Evolutionary conservation across 2,797 vertebrate species (phyloP), one percentile per base, ranked within the genome.

Genomic region (Galaxias olidus): DNA sequence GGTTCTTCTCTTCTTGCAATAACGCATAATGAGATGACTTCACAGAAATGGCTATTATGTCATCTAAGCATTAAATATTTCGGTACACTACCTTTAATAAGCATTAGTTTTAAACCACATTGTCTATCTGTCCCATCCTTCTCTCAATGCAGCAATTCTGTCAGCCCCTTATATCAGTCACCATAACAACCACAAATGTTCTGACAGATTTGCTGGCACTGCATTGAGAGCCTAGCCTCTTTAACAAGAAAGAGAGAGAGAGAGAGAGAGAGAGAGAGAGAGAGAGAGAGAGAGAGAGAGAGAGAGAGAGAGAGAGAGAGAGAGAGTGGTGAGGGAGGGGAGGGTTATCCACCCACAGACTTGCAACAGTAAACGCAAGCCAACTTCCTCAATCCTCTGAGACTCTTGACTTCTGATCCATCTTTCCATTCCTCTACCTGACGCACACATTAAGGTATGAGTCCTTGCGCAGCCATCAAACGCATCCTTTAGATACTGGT

Each of bases 111-210:
- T 63, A 41, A 18, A 40, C 4, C 62, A 8, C 60, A 83, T 65
- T 71, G 52, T 70, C 17, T 65, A 65, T 65, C 75, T 78, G 58
- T 72, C 53, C 67, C 54, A 69, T 79, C 72, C 66, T 65, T 74
- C 51, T 57, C 72, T 86, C 80, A 78, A 77, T 83, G 85, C 81
- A 76, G 83, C 84, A 68, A 89, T 83, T 84, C 83, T 83, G 84
- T 88, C 86, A 79, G 87, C 88, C 90, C 87, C 90, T 89, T 90
- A 87, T 91, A 90, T 81, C 87, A 63, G 80, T 94, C 87, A 84
- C 92, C 91, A 94, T 94, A 91, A 92, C 92, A 93, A 94, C 92
- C 89, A 89, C 89, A 89, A 90, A 90, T 91, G 89, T 92, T 91
- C 90, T 87, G 89, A 90, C 90, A 92, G 91, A 89, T 92, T 86